A percentile compares a stretch with the other conserved stretches of the same genome.
Conservation (phyloP, 92 coral and sea anemone species). For the Palythoa grandiflora region DNA sequence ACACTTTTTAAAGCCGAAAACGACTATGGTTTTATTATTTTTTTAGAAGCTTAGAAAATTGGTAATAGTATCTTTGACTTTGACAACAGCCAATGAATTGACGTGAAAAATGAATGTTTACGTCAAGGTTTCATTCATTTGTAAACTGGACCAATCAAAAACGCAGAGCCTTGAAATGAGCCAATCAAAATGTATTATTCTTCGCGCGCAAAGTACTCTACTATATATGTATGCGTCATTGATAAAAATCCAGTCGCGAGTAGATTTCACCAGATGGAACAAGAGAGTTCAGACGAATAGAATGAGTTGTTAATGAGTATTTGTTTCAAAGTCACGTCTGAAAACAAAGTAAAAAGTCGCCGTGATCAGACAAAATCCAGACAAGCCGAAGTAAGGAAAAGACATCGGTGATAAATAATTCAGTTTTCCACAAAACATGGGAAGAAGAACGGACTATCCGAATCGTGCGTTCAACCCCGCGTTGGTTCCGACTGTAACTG, state of each 20-base stretch:
- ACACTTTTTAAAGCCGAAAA: background rate
- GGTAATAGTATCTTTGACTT: background rate
- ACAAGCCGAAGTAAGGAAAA: constrained; percentile 34
- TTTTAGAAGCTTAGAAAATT: too few species aligned
- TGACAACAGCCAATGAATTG: background rate
- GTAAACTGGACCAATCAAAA: background rate
- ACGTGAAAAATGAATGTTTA: background rate
- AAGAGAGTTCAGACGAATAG: background rate
- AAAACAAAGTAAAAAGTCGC: background rate
- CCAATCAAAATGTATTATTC: background rate
- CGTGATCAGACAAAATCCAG: constrained; percentile 8
- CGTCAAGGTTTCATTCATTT: background rate
- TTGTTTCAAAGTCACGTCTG: constrained; percentile 26
- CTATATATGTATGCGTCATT: background rate
- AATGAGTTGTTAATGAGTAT: background rate
- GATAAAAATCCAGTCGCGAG: background rate
- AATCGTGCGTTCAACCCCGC: constrained; percentile 46
- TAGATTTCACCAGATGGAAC: background rate
- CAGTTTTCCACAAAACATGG: constrained; percentile 3
- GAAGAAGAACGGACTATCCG: constrained; percentile 11
- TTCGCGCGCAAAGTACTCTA: constrained; percentile 9
- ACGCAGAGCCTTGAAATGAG: background rate
- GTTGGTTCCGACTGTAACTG: too few species aligned
- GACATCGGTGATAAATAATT: constrained; percentile 21
- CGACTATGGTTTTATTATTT: background rate